Evolutionary conservation across 2,113 vertebrate species (phyloP), one percentile per base, ranked within the genome.

Genomic region (Sprattus sprattus): DNA sequence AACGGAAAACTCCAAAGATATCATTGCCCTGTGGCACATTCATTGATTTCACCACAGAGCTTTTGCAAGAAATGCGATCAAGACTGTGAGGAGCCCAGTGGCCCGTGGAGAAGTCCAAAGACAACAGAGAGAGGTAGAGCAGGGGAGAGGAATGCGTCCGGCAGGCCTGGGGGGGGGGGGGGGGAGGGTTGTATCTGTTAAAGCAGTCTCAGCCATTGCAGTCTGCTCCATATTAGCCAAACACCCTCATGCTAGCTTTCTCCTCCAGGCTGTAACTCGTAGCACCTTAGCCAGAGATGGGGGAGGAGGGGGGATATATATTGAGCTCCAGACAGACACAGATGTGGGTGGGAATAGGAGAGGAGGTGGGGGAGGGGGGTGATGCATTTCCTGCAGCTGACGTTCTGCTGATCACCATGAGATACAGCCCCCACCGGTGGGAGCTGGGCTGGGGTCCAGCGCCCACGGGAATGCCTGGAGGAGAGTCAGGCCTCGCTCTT

Each of bases 221-320:
- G 85, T 85, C 88, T 92, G 90, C 82, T 86, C 86, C 88, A 86
- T 86, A 89, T 91, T 92, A 91, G 25, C 86, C 86, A 49, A 84
- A 49, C 67, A 47, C 71, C 39, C 71, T 78, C 87, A 82, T 81
- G 54, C 44, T 57, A 54, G 11, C 81, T 81, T 39, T 83, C 84
- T 88, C 85, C 54, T 88, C 82, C 10, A 78, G 84, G 87, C 86
- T 67, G 82, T 88, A 90, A 85, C 54, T 89, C 82, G 81, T 54
- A 81, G 84, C 85, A 82, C 81, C 83, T 86, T 81, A 82, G 50
- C 85, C 82, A 80, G 25, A 60, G 32, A 25, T 20, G 52, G 80
- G 71, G 81, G 80, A 82, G 80, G 57, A 82, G 87, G 81, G 5
- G 64, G 25, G 0, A 60, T 60, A 60, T 60, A 88, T 75, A 20